Base-by-base conservation (phyloP, 2,888 invertebrate species). In the Germaria angustata region DNA sequence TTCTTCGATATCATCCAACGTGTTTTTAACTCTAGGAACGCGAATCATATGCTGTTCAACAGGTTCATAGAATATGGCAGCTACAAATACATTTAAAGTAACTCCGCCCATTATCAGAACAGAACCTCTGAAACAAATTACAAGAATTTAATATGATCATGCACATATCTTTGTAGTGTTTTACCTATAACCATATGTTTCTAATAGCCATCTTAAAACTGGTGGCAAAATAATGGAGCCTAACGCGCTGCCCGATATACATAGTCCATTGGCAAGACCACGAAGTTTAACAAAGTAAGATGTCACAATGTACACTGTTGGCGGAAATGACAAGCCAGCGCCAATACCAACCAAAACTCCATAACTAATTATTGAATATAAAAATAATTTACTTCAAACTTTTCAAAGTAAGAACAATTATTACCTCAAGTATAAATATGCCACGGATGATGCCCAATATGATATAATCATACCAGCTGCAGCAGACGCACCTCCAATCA, bases 241-340 rank as follows among this genome's bases (percentile, higher is more conserved):
- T 84, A 97, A 93, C 0, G 97, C 96, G 86, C 96, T 96, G 15
- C 97, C 97, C 0, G 96, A 96, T 92, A 97, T 96, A 87, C 97
- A 97, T 22, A 97, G 93, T 0, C 97, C 97, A 90, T 97, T 97
- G 51, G 97, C 97, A 13, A 97, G 92, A 0, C 97, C 97, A 53
- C 96, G 92, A 9, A 94, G 91, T 57, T 94, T 93, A 49, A 95
- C 94, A 91, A 97, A 97, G 91, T 97, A 97, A 79, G 96, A 96
- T 65, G 96, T 96, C 85, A 97, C 96, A 86, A 97, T 96, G 91
- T 97, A 96, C 39, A 97, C 96, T 0, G 97, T 97, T 2, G 97
- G 96, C 0, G 97, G 97, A 92, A 97, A 97, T 0, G 96, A 95
- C 8, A 97, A 91, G 0, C 97, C 97, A 0, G 96, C 96, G 7